A percentile compares a stretch with the other conserved stretches of the same genome.
These are phyloP conservation scores for Sinopyrophorus schimmeli DNA, from an alignment of 2,888 invertebrate genomes.

Conservation along the genomic window DNA sequence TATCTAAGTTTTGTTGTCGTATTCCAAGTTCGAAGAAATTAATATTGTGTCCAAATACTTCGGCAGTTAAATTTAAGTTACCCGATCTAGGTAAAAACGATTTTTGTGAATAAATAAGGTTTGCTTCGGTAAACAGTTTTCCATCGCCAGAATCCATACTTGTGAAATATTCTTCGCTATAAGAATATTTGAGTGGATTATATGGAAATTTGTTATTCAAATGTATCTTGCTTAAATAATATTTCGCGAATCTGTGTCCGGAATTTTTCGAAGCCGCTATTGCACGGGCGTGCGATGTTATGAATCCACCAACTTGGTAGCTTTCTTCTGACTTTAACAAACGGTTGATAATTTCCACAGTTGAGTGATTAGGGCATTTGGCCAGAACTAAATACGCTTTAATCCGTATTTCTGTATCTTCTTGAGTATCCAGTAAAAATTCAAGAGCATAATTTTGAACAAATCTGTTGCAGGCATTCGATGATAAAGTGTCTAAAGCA, in stretches of 20 bases:
- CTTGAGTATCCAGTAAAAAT: slow-evolving; percentile 70
- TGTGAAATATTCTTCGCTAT: slow-evolving; percentile 75
- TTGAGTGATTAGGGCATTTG: slow-evolving; percentile 72
- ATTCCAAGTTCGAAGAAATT: slow-evolving; percentile 75
- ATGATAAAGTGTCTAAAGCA: slow-evolving; percentile 75
- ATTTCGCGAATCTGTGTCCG: slow-evolving; percentile 65
- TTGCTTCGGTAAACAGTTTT: slow-evolving; percentile 73
- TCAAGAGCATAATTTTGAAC: slow-evolving; percentile 60
- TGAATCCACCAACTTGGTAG: slow-evolving; percentile 90
- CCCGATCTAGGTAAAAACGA: slow-evolving; percentile 77
- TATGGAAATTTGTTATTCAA: slow-evolving; percentile 62
- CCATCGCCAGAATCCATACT: slow-evolving; percentile 72
- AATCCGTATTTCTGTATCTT: slow-evolving; percentile 87
- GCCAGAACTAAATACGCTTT: slow-evolving; percentile 79
- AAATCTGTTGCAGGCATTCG: slow-evolving; percentile 65
- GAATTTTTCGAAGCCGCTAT: slow-evolving; percentile 78
- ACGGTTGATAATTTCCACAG: slow-evolving; percentile 71
- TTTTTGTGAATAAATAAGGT: slow-evolving; percentile 80
- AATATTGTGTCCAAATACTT: slow-evolving; percentile 76
- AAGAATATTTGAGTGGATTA: slow-evolving; percentile 80
- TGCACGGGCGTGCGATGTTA: slow-evolving; percentile 77
- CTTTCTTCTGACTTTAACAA: slow-evolving; percentile 73
- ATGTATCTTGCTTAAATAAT: slow-evolving; percentile 59
- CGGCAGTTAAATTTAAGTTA: slow-evolving; percentile 72
- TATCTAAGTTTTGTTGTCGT: slow-evolving; percentile 79